Evolutionary conservation across 2,113 vertebrate species (phyloP).

Genomic region (Corydoras maculifer): DNA sequence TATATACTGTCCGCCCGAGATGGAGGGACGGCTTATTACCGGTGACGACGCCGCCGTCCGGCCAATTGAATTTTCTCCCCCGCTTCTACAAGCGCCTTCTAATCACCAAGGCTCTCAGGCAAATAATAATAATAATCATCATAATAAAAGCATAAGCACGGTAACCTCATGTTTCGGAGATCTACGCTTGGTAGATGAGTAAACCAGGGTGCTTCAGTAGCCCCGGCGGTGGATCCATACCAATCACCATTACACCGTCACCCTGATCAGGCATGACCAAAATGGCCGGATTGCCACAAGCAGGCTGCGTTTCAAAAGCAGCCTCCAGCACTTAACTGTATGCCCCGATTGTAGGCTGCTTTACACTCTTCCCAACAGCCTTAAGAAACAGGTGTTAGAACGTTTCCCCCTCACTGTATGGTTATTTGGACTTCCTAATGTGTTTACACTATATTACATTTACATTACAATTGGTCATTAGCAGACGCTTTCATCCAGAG

Average conservation of each 20-base stretch:
- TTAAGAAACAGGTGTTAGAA: not conserved
- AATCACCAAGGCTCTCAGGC: constrained; percentile 53
- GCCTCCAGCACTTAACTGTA: not conserved
- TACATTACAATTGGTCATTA: too few species aligned
- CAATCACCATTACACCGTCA: not conserved
- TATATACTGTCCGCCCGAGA: constrained; percentile 63
- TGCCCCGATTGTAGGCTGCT: not conserved
- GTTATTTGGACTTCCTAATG: too few species aligned
- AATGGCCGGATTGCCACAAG: constrained; percentile 4
- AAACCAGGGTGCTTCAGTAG: not conserved
- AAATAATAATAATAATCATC: constrained; percentile 4
- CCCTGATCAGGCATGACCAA: not conserved
- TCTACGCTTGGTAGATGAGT: constrained; percentile 4
- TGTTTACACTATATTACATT: too few species aligned
- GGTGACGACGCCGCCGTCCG: constrained; percentile 56
- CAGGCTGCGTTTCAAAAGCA: constrained; percentile 11
- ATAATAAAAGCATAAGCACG: constrained; percentile 7
- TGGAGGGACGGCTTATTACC: constrained; percentile 53
- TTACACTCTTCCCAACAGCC: too few species aligned
- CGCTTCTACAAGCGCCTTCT: constrained; percentile 49
- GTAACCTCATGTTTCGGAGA: constrained; percentile 1
- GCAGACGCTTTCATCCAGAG: too few species aligned
- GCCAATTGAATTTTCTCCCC: constrained; percentile 57
- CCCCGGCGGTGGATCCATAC: not conserved
- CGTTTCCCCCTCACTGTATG: not conserved